Percentiles rank a stretch among this genome's conserved stretches.
Evolutionary conservation across 1,140 invertebrate species (phyloP).

Genomic region (Brachionus angularis): DNA sequence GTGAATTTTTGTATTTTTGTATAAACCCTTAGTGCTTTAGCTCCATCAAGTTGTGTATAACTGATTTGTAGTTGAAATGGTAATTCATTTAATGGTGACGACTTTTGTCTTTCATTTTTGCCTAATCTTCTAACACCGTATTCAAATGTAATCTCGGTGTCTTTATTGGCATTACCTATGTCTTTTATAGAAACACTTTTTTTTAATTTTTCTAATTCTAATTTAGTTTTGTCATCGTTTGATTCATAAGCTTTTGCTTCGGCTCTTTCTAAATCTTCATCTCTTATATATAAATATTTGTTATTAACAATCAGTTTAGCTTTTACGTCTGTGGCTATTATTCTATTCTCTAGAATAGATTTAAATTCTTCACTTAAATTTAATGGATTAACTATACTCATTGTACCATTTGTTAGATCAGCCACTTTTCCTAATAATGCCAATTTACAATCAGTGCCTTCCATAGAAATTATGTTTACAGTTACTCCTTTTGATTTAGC

Average conservation of each 20-base stretch:
- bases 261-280: conserved; percentile 9
- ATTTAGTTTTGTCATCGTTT: background rate
- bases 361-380: background rate
- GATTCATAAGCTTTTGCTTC: background rate
- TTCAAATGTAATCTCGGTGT: conserved; percentile 30
- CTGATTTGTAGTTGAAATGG: conserved; percentile 48
- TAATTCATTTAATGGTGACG: background rate
- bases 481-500: conserved; percentile 51
- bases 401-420: conserved; percentile 53
- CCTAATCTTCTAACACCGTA: conserved; percentile 1
- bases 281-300: conserved; percentile 35
- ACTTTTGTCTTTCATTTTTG: background rate
- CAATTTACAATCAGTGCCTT: conserved; percentile 54
- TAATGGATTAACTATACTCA: conserved; percentile 46
- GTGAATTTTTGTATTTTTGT: conserved; percentile 13
- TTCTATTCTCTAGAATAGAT: background rate
- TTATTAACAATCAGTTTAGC: conserved; percentile 11
- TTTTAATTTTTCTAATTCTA: background rate
- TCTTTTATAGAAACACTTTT: background rate
- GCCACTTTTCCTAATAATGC: conserved; percentile 53
- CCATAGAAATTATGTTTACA: conserved; percentile 54
- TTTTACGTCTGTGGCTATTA: background rate
- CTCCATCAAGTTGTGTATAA: conserved; percentile 49
- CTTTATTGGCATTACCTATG: conserved; percentile 18
- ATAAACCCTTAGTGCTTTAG: conserved; percentile 43